Evolutionary conservation across 2,113 vertebrate species (phyloP).

Genomic region (Psilopogon haemacephalus): DNA sequence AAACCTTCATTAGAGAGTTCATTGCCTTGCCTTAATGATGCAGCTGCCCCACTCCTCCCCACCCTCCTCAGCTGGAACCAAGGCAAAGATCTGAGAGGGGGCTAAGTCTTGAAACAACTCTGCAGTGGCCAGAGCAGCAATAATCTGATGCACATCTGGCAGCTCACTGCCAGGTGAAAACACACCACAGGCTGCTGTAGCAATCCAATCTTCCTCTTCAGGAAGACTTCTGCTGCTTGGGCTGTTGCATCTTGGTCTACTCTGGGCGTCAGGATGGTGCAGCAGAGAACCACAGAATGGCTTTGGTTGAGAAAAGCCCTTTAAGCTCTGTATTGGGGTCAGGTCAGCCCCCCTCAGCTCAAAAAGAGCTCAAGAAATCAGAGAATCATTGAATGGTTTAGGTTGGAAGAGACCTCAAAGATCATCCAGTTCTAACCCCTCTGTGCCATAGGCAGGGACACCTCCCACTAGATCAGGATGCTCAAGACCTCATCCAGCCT

Average conservation of each 20-base stretch:
- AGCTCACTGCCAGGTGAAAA: background rate
- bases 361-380: too few species aligned
- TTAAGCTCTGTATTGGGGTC: too few species aligned
- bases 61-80: background rate
- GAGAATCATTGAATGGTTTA: too few species aligned
- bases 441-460: too few species aligned
- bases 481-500: too few species aligned
- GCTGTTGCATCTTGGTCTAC: background rate
- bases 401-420: too few species aligned
- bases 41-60: too few species aligned
- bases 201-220: background rate
- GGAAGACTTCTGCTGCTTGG: background rate
- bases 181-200: background rate
- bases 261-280: background rate
- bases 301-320: too few species aligned
- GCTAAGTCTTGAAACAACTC: background rate
- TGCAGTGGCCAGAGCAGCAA: background rate
- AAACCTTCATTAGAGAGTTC: background rate
- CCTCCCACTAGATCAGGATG: too few species aligned
- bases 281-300: background rate
- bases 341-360: too few species aligned
- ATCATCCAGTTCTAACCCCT: too few species aligned
- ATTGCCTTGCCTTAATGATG: background rate
- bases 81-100: background rate
- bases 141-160: background rate